Conservation (phyloP, 2,113 vertebrate species). For the Dicerorhinus sumatrensis region DNA sequence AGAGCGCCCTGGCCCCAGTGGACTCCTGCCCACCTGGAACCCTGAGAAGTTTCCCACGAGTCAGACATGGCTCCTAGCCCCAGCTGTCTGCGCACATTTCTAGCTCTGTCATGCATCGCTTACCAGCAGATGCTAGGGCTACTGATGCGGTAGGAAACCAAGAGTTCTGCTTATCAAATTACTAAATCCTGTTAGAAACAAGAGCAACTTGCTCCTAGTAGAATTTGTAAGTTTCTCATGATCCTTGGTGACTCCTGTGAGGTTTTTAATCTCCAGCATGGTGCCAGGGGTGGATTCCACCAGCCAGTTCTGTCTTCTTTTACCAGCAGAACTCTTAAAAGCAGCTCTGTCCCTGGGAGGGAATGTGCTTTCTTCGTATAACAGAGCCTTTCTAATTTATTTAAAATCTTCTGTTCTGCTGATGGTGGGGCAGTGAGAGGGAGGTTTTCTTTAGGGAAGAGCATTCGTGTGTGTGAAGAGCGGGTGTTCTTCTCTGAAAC, state of each 20-base stretch:
- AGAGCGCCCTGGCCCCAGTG: rapidly evolving
- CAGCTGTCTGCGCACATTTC: neutral
- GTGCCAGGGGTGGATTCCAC: neutral
- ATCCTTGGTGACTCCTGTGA: neutral
- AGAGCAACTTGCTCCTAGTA: constrained; percentile 32
- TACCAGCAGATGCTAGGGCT: neutral
- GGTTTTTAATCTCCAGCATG: neutral
- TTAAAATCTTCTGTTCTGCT: neutral
- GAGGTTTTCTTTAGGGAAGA: neutral
- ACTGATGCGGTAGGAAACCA: neutral
- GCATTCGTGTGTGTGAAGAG: neutral
- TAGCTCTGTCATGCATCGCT: neutral
- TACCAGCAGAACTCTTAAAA: neutral
- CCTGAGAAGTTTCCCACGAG: neutral
- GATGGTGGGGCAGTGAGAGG: neutral
- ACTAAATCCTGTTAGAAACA: constrained; percentile 42
- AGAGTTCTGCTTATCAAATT: constrained; percentile 29
- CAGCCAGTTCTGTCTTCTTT: neutral
- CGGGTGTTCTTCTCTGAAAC: neutral
- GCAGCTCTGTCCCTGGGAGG: neutral
- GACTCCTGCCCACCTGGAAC: neutral
- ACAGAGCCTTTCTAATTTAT: constrained; percentile 49
- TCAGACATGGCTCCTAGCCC: neutral
- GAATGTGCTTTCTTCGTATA: neutral
- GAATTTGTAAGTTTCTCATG: constrained; percentile 38